These are phyloP conservation scores for Epizoanthus illoricatus DNA, from an alignment of 92 coral and sea anemone genomes.

Conservation along the genomic window DNA sequence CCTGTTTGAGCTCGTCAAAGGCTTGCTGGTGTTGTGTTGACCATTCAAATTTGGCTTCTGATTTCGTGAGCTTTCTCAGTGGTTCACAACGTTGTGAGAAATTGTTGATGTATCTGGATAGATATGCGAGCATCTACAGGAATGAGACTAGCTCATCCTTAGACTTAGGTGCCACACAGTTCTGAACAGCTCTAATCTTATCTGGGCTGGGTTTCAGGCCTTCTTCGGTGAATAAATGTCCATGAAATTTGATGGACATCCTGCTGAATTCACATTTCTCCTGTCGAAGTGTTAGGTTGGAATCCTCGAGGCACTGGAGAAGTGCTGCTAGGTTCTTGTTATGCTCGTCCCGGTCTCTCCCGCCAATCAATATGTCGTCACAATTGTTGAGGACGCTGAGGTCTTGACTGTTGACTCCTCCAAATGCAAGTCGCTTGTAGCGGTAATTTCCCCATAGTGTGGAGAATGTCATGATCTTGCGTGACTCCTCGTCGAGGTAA, in stretches of 20 bases:
- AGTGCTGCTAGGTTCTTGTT: constrained; percentile 35
- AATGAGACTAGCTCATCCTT: constrained; percentile 57
- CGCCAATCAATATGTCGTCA: constrained; percentile 58
- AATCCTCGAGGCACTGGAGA: constrained; percentile 48
- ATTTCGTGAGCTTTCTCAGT: constrained; percentile 43
- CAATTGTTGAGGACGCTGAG: constrained; percentile 55
- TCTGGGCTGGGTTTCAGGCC: constrained; percentile 57
- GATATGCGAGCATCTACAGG: constrained; percentile 59
- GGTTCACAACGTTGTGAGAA: constrained; percentile 61
- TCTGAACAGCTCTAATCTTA: constrained; percentile 45
- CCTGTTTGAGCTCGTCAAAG: constrained; percentile 50
- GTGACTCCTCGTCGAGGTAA: constrained; percentile 37
- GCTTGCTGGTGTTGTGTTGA: constrained; percentile 55
- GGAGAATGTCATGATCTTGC: constrained; percentile 51
- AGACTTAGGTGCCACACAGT: constrained; percentile 38
- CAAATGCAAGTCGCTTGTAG: constrained; percentile 56
- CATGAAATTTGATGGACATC: constrained; percentile 56
- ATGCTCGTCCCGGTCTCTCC: constrained; percentile 48
- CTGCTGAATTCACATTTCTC: constrained; percentile 58
- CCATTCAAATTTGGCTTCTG: constrained; percentile 48
- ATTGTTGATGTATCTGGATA: constrained; percentile 52
- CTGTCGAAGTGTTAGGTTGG: constrained; percentile 42
- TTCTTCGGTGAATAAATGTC: constrained; percentile 55
- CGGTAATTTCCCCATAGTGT: constrained; percentile 65
- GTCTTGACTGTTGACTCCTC: constrained; percentile 63